Evolutionary conservation across 2,888 invertebrate species (phyloP).

Genomic region (Linyphia triangularis): DNA sequence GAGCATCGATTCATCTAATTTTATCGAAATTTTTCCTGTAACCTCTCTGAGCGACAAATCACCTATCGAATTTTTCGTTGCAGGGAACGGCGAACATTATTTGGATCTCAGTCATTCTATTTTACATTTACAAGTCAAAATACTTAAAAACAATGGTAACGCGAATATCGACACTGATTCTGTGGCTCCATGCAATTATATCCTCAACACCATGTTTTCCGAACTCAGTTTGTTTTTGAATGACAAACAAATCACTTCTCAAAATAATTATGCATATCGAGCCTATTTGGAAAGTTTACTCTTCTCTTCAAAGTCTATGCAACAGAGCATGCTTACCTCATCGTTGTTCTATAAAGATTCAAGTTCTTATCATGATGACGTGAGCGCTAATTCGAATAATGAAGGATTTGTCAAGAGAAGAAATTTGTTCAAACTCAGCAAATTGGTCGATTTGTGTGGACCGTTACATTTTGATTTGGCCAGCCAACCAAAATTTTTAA

Average conservation of each 20-base stretch:
- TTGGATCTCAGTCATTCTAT: constrained; percentile 26
- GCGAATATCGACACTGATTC: background rate
- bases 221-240: constrained; percentile 37
- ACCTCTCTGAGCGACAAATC: constrained; percentile 24
- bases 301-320: constrained; percentile 24
- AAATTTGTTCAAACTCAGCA: background rate
- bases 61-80: constrained; percentile 38
- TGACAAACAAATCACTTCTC: constrained; percentile 38
- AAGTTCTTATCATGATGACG: background rate
- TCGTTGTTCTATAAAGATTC: constrained; percentile 48
- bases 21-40: constrained; percentile 45
- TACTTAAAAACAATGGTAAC: background rate
- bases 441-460: constrained; percentile 15
- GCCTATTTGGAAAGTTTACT: constrained; percentile 33
- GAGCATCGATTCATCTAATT: background rate
- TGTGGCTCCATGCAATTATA: constrained; percentile 31
- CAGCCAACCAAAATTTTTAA: constrained; percentile 25
- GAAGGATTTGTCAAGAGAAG: background rate
- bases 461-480: constrained; percentile 39
- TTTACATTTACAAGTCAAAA: constrained; percentile 26
- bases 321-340: background rate
- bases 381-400: background rate
- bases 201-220: constrained; percentile 51
- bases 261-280: constrained; percentile 31
- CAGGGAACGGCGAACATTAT: constrained; percentile 15